Evolutionary conservation across 2,113 vertebrate species (phyloP).

Genomic region (Plectropomus leopardus): DNA sequence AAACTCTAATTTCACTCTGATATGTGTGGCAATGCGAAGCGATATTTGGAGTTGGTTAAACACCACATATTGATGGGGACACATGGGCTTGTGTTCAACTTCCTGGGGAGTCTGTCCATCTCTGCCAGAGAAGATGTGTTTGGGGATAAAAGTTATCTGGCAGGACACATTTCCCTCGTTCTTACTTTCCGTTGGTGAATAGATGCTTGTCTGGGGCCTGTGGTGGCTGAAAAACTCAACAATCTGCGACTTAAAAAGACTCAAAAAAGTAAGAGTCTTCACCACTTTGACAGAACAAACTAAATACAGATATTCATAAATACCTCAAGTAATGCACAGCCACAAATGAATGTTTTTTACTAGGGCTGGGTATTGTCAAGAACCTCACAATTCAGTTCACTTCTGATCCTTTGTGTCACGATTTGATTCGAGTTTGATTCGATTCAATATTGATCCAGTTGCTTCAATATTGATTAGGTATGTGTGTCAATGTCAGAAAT

Average conservation of each 20-base stretch:
- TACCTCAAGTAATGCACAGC: too few relatives aligned
- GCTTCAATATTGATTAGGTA: too few relatives aligned
- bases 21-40: background rate
- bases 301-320: too few relatives aligned
- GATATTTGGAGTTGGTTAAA: background rate
- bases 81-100: background rate
- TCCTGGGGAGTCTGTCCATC: background rate
- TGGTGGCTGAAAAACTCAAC: background rate
- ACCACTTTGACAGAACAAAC: background rate
- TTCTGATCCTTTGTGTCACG: too few relatives aligned
- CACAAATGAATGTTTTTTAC: too few relatives aligned
- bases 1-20: background rate
- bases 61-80: too few relatives aligned
- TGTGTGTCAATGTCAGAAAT: too few relatives aligned
- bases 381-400: too few relatives aligned
- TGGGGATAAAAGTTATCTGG: background rate
- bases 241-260: background rate
- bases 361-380: too few relatives aligned
- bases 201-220: background rate
- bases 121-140: background rate
- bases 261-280: background rate
- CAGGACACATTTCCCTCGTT: background rate
- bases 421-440: too few relatives aligned
- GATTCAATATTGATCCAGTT: too few relatives aligned
- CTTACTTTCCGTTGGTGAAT: background rate